Conservation (phyloP, 2,113 vertebrate genomes). For the Calypte anna region DNA sequence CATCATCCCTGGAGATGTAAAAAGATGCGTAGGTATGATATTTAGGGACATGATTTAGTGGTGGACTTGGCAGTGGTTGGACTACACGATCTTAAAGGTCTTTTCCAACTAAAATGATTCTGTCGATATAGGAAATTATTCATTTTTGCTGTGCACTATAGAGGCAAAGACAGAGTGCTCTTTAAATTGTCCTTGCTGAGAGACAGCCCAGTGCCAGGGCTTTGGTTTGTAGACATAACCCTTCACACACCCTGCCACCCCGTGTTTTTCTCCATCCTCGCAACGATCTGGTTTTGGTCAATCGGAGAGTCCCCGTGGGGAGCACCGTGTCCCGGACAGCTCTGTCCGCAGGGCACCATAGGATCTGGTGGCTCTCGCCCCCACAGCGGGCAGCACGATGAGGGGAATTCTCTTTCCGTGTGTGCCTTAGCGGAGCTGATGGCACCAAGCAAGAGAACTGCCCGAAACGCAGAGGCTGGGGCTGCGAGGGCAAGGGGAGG, state of each 20-base stretch:
- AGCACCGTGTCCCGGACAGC: background rate
- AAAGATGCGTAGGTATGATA: too few species aligned
- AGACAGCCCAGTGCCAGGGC: background rate
- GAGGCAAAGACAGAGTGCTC: background rate
- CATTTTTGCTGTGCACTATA: background rate
- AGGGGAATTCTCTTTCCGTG: background rate
- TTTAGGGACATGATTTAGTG: too few species aligned
- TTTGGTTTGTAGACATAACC: background rate
- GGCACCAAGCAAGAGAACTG: background rate
- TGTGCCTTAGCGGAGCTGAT: background rate
- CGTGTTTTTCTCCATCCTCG: background rate
- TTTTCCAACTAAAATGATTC: too few species aligned
- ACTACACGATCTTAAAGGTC: too few species aligned
- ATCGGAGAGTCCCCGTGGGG: background rate
- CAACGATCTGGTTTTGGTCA: rapidly evolving
- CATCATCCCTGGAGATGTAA: too few species aligned
- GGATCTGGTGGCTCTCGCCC: background rate
- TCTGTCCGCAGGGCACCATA: background rate
- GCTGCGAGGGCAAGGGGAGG: too few species aligned
- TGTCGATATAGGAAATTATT: background rate
- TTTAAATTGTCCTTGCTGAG: background rate
- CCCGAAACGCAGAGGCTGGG: background rate
- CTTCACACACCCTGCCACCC: too few species aligned
- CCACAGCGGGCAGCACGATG: rapidly evolving
- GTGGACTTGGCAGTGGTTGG: too few species aligned